Conservation (phyloP, 2,888 invertebrate genomes). For the Drepanosiphum platanoidis region DNA sequence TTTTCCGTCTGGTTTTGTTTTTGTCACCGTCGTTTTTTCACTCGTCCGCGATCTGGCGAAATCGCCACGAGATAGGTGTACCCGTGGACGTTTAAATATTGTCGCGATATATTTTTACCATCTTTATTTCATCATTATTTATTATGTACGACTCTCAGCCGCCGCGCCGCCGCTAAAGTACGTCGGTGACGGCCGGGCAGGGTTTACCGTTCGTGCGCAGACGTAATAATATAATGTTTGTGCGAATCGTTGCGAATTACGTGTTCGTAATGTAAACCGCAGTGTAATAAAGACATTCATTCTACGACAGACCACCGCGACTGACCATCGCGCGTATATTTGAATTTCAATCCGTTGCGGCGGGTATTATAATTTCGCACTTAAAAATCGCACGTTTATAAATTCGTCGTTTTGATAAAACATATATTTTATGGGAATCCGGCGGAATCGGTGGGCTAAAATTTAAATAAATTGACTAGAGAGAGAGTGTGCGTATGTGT, state of each 20-base stretch:
- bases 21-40: too few relatives aligned
- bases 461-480: slow-evolving; percentile 26
- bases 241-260: neutral
- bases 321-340: neutral
- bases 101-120: too few relatives aligned
- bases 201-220: too few relatives aligned
- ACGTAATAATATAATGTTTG: too few relatives aligned
- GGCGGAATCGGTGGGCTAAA: neutral
- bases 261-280: neutral
- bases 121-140: too few relatives aligned
- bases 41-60: too few relatives aligned
- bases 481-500: neutral
- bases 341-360: neutral
- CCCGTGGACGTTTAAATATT: neutral
- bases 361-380: neutral
- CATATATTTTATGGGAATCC: slow-evolving; percentile 14
- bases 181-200: too few relatives aligned
- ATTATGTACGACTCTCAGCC: neutral
- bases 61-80: too few relatives aligned
- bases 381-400: neutral
- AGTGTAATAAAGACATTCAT: neutral
- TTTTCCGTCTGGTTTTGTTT: too few relatives aligned
- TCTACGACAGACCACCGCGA: neutral
- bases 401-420: neutral
- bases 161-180: neutral